Conservation (phyloP, 2,888 invertebrate genomes). For the Drosophila cognata region DNA sequence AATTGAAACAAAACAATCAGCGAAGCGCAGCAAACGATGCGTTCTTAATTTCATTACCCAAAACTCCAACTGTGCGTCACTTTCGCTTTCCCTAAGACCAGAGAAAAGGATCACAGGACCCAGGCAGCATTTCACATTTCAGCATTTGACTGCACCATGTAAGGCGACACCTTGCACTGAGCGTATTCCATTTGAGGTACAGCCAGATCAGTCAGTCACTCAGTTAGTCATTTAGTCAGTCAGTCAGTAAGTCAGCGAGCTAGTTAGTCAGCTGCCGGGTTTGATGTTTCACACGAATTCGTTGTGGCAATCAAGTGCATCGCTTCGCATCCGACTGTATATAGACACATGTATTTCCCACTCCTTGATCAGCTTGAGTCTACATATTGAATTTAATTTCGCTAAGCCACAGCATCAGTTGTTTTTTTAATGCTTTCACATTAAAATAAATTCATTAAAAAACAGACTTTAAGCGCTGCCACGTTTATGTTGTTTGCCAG, state of each 20-base stretch:
- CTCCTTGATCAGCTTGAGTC: conserved; percentile 11
- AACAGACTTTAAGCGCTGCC: conserved; percentile 22
- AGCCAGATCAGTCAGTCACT: conserved; percentile 20
- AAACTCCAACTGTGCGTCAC: conserved; percentile 68
- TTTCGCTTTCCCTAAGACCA: conserved; percentile 63
- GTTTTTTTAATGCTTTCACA: conserved; percentile 32
- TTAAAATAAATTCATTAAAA: conserved; percentile 54
- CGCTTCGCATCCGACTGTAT: conserved; percentile 3
- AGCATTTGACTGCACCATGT: conserved; percentile 56
- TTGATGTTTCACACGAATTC: conserved; percentile 17
- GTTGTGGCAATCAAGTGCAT: conserved; percentile 8
- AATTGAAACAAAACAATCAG: conserved; percentile 81
- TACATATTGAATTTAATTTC: conserved; percentile 21
- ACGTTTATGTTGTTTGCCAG: conserved; percentile 26
- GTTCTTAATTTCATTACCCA: conserved; percentile 80
- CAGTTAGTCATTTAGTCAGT: conserved; percentile 24
- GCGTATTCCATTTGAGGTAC: conserved; percentile 5
- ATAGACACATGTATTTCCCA: conserved; percentile 2
- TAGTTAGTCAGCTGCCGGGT: conserved; percentile 9
- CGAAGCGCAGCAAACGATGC: conserved; percentile 76
- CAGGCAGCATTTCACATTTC: conserved; percentile 7
- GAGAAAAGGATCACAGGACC: conserved; percentile 2
- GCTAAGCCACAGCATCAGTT: background rate
- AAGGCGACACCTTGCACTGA: conserved; percentile 67
- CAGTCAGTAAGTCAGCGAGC: conserved; percentile 27